Evolutionary conservation across 2,113 vertebrate species (phyloP).

Genomic region (Sander lucioperca): DNA sequence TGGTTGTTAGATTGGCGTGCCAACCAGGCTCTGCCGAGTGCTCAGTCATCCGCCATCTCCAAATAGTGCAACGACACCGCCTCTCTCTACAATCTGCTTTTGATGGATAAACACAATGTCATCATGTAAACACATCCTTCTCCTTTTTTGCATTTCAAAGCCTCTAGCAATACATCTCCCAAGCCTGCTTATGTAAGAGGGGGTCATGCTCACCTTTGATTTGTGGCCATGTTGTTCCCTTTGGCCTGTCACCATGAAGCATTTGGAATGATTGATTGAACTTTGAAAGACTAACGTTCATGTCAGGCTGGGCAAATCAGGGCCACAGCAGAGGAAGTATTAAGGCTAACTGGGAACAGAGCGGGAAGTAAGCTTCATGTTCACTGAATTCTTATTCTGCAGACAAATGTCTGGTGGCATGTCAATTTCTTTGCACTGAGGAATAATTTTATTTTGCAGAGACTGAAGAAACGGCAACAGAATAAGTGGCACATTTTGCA

Average conservation of each 20-base stretch:
- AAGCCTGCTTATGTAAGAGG: conserved; percentile 45
- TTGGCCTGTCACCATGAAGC: conserved; percentile 72
- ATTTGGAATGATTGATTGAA: conserved; percentile 79
- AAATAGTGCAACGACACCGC: conserved; percentile 59
- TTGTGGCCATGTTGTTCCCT: conserved; percentile 80
- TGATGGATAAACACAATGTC: conserved; percentile 81
- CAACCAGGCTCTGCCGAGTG: conserved; percentile 55
- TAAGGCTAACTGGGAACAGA: conserved; percentile 54
- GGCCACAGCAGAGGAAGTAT: conserved; percentile 37
- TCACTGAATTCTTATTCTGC: conserved; percentile 40
- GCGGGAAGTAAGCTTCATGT: conserved; percentile 28
- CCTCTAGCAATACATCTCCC: conserved; percentile 71
- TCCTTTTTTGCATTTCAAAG: conserved; percentile 80
- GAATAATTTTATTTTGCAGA: conserved; percentile 50
- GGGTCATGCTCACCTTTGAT: conserved; percentile 75
- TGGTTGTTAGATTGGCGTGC: conserved; percentile 70
- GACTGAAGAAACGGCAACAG: conserved; percentile 37
- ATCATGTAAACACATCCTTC: conserved; percentile 80
- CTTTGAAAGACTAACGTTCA: conserved; percentile 74
- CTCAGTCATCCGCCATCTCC: conserved; percentile 64
- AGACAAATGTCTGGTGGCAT: conserved; percentile 42
- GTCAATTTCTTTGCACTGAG: conserved; percentile 35
- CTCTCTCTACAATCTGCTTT: conserved; percentile 67
- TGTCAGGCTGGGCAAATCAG: conserved; percentile 55
- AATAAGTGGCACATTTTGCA: conserved; percentile 54